Percentiles rank a stretch among this genome's conserved stretches.
Conservation (phyloP, 2,113 vertebrate genomes). For the Ictalurus punctatus region DNA sequence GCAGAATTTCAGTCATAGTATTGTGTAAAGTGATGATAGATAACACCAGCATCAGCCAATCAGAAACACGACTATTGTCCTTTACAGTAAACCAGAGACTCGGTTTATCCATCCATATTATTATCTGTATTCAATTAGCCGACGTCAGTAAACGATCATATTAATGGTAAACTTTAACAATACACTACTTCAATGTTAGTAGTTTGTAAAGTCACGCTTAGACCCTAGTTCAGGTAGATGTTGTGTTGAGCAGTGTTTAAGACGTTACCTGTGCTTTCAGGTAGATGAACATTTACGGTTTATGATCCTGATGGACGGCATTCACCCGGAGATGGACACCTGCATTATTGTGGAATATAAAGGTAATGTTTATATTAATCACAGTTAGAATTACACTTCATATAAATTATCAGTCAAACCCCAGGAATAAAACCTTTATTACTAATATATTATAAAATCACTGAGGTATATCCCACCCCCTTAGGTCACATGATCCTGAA, state of each 20-base stretch:
- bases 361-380: constrained; percentile 60
- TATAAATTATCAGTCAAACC: not conserved
- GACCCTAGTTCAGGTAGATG: not conserved
- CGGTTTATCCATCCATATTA: too few relatives aligned
- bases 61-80: too few relatives aligned
- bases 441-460: not conserved
- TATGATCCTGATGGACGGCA: constrained; percentile 82
- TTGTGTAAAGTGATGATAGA: too few relatives aligned
- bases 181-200: not conserved
- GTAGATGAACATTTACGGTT: constrained; percentile 75
- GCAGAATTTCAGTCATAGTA: too few relatives aligned
- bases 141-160: too few relatives aligned
- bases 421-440: not conserved
- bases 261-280: constrained; percentile 43
- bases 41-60: too few relatives aligned
- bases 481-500: constrained; percentile 81
- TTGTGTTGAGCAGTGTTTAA: not conserved
- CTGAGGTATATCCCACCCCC: not conserved
- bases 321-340: constrained; percentile 83
- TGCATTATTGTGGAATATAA: constrained; percentile 83
- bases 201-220: not conserved
- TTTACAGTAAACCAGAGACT: too few relatives aligned
- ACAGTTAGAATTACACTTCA: not conserved
- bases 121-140: too few relatives aligned
- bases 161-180: too few relatives aligned